Evolutionary conservation across 2,113 vertebrate genomes (phyloP), one percentile per base, ranked within the genome.

Genomic region (Blennius ocellaris): DNA sequence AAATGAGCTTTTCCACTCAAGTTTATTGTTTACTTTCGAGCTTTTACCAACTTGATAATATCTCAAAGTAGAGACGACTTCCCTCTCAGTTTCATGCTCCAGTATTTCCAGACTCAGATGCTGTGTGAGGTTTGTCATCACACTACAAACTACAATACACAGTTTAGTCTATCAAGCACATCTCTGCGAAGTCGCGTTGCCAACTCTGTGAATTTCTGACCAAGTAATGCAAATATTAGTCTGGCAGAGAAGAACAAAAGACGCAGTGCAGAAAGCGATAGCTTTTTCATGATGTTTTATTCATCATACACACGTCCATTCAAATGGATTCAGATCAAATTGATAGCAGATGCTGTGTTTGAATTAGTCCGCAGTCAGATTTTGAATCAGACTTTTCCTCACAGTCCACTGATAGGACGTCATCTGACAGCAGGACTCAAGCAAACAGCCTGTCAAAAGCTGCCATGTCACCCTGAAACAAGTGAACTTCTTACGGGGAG

Each of bases 401-500:
- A 15, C 41, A 7, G 63, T 58, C 43, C 14, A 21, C 50, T 5
- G 0, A 41, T 30, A 5, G 50, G 60, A 63, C 15, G 11, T 73
- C 44, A 9, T 58, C 48, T 70, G 75, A 79, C 69, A 64, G 17
- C 39, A 64, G 56, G 55, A 50, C 43, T 59, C 69, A 73, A 82
- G 76, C 59, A 78, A 87, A 81, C 79, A 84, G 36, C 78, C 74
- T 57, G 59, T 61, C 40, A 68, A 62, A 65, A 64, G 71, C 55
- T 41, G 56, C 41, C 65, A 36, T 65, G 15, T 81, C 12, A 6
- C 69, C 56, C 39, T 1, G 2, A 72, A 50, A 69, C 62, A 56
- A 73, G 39, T 44, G 69, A 78, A 74, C 73, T n/a, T 60, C 70
- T 73, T 68, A 54, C 50, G n/a, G 66, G 17, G 77, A 61, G 80